Conservation (phyloP, 2,113 vertebrate genomes). For the Channa maculata region DNA sequence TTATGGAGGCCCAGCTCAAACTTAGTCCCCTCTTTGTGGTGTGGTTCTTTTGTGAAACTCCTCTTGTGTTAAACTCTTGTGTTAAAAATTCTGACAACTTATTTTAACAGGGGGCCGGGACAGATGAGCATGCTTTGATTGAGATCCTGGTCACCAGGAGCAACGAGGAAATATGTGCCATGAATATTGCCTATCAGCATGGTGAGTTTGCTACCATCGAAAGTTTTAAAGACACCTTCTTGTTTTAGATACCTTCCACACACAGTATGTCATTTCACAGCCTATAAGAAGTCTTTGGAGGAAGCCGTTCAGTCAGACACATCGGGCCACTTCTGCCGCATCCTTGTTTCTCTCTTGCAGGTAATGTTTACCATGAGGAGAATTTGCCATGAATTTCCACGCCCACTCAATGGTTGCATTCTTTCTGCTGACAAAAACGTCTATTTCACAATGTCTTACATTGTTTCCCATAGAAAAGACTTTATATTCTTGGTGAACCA, state of each 20-base stretch:
- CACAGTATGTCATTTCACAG: conserved; percentile 68
- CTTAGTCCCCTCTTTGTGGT: not conserved
- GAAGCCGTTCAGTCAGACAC: conserved; percentile 93
- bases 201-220: conserved; percentile 74
- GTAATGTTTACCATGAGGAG: conserved; percentile 74
- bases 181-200: conserved; percentile 87
- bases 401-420: conserved; percentile 59
- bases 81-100: not conserved
- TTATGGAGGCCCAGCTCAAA: too few species aligned
- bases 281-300: conserved; percentile 90
- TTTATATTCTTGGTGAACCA: not conserved
- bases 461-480: not conserved
- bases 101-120: conserved; percentile 89
- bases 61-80: not conserved
- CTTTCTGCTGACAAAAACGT: conserved; percentile 14
- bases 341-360: conserved; percentile 92
- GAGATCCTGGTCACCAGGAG: conserved; percentile 94
- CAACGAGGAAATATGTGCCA: conserved; percentile 90
- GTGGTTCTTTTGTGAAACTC: not conserved
- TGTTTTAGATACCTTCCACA: not conserved
- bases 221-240: not conserved
- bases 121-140: conserved; percentile 92
- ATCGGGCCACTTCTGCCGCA: conserved; percentile 92
- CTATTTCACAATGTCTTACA: conserved; percentile 1
- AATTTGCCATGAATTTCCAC: conserved; percentile 53